phyloP scores from a whole-genome alignment of 1,140 invertebrate species.

The Drosophila rufa region DNA sequence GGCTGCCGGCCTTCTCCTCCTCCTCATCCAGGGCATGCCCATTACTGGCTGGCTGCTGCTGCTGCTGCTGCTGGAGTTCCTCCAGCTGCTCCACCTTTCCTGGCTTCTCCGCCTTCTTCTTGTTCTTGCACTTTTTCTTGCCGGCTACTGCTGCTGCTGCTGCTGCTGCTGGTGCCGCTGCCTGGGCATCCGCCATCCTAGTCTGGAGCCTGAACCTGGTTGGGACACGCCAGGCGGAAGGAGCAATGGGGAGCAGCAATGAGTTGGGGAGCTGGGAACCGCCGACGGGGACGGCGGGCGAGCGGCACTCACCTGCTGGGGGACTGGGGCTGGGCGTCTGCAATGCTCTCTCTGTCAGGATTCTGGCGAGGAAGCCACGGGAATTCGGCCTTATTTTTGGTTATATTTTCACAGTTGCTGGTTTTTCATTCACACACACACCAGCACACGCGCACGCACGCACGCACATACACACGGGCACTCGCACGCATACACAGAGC shows the following conservation, averaged over 20 bases:
- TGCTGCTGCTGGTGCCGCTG: constrained; percentile 47
- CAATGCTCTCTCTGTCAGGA: constrained; percentile 19
- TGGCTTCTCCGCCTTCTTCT: constrained; percentile 58
- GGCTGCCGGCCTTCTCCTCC: neutral
- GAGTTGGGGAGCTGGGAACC: neutral
- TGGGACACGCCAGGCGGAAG: neutral
- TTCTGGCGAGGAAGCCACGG: constrained; percentile 4
- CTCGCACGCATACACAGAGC: constrained; percentile 33
- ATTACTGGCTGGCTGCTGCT: constrained; percentile 38
- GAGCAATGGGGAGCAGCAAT: neutral
- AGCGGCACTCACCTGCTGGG: constrained; percentile 4
- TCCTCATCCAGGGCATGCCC: constrained; percentile 32
- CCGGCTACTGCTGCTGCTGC: constrained; percentile 10
- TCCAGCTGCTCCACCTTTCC: constrained; percentile 28
- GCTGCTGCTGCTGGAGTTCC: constrained; percentile 7
- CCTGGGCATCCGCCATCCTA: constrained; percentile 66
- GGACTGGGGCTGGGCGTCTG: constrained; percentile 18
- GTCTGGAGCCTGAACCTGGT: constrained; percentile 15
- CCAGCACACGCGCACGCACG: constrained; percentile 32
- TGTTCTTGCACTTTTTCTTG: constrained; percentile 70
- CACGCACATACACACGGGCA: constrained; percentile 12
- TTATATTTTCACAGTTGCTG: constrained; percentile 79
- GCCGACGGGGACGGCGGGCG: neutral
- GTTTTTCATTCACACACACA: constrained; percentile 77
- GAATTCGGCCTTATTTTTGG: constrained; percentile 69